Base-by-base conservation (phyloP, 2,797 vertebrate species). In the Mormyrus hasselquistii region DNA sequence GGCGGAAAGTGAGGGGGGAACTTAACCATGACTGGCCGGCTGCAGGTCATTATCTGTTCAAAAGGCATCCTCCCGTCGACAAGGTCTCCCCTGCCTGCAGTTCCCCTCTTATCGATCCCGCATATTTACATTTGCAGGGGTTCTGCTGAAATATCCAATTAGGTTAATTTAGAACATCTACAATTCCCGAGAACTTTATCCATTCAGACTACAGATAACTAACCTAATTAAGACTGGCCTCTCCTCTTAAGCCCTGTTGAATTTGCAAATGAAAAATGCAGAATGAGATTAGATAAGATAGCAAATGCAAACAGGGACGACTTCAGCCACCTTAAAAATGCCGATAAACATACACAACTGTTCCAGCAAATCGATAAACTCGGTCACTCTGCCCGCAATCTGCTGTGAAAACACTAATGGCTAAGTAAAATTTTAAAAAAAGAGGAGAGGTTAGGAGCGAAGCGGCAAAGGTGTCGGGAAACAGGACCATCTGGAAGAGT, bases 81-180 rank as follows among this genome's bases (percentile, higher is more conserved):
- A 87, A 90, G 91, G 91, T 89, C 91, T 91, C 90, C 90, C 90
- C 90, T 90, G 93, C 93, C 82, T 91, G 89, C 93, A 91, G 83
- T 22, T 50, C 90, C 89, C 86, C 91, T 86, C 92, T 93, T 93
- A 95, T 95, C 94, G 94, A 95, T 93, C 93, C 91, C 59, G 19
- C 57, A 65, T 87, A 69, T 87, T 82, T 90, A 90, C 92, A 90
- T 94, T 94, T 94, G 93, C 92, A 62, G 92, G 93, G 93, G 94
- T 95, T 93, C 85, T 92, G 92, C 91, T 92, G 93, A 79, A 94
- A 95, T 94, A 96, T 95, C 95, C 95, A 94, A 96, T 95, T 96
- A 95, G 95, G 93, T 93, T 92, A 95, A 93, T 95, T 95, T 94
- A 94, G 95, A 96, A 94, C 92, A 94, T 93, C 92, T 92, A 91